Conservation (phyloP, 2,888 invertebrate genomes). For the Acleris emargana region DNA sequence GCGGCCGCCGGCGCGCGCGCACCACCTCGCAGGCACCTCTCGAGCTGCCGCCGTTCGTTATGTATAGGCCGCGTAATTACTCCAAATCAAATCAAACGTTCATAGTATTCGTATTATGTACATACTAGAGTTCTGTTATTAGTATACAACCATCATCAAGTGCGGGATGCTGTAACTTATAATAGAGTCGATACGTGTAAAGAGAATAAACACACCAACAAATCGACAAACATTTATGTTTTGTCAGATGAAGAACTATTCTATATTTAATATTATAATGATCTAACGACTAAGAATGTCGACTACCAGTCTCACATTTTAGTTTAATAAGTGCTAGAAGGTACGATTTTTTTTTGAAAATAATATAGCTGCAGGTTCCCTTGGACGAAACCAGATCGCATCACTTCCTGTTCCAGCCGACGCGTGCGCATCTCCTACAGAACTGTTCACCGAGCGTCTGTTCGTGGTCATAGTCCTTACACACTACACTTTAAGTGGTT, state of each 20-base stretch:
- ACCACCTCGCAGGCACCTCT: slow-evolving; percentile 11
- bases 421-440: slow-evolving; percentile 39
- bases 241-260: slow-evolving; percentile 73
- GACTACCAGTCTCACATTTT: slow-evolving; percentile 84
- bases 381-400: slow-evolving; percentile 76
- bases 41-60: slow-evolving; percentile 52
- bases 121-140: slow-evolving; percentile 63
- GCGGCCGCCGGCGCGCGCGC: neutral
- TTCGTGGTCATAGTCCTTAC: slow-evolving; percentile 66
- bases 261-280: slow-evolving; percentile 77
- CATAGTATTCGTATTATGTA: slow-evolving; percentile 69
- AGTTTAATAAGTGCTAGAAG: slow-evolving; percentile 81
- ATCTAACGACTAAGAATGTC: slow-evolving; percentile 81
- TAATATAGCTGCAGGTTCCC: slow-evolving; percentile 73
- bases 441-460: slow-evolving; percentile 47
- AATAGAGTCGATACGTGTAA: slow-evolving; percentile 63
- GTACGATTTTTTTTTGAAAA: slow-evolving; percentile 72
- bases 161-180: slow-evolving; percentile 73
- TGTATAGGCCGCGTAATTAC: slow-evolving; percentile 73
- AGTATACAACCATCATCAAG: slow-evolving; percentile 72
- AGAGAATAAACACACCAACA: slow-evolving; percentile 70
- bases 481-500: slow-evolving; percentile 79
- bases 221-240: slow-evolving; percentile 69
- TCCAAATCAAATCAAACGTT: slow-evolving; percentile 55
- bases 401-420: slow-evolving; percentile 54